Conservation (phyloP, 1,140 invertebrate genomes). For the Probaryconus sp. region DNA sequence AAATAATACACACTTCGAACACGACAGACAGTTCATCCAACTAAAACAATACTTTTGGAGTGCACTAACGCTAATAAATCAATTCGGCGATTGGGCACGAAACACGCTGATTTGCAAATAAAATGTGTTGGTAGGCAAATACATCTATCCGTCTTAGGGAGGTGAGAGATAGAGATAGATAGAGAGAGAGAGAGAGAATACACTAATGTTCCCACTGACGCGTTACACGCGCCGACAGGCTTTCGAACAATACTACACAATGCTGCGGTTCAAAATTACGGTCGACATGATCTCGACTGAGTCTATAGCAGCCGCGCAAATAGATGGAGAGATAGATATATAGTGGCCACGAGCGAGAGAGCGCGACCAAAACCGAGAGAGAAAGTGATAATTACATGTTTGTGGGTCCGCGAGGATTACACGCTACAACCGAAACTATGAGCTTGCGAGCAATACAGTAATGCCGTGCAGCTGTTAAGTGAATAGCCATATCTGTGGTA, state of each 20-base stretch:
- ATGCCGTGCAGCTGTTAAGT: slow-evolving; percentile 56
- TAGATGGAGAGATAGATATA: slow-evolving; percentile 58
- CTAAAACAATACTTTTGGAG: no score
- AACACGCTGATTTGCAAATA: slow-evolving; percentile 49
- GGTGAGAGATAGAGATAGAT: slow-evolving; percentile 43
- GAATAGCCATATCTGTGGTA: slow-evolving; percentile 49
- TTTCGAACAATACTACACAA: slow-evolving; percentile 63
- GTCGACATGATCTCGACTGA: slow-evolving; percentile 65
- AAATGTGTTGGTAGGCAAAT: slow-evolving; percentile 41
- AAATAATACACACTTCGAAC: no score
- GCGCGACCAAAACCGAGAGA: slow-evolving; percentile 59
- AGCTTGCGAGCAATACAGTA: slow-evolving; percentile 64
- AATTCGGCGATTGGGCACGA: slow-evolving; percentile 39
- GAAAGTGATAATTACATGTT: slow-evolving; percentile 79
- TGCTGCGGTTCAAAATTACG: slow-evolving; percentile 64
- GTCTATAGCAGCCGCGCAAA: slow-evolving; percentile 61
- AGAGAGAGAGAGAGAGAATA: slow-evolving; percentile 38
- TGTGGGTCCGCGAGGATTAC: slow-evolving; percentile 78
- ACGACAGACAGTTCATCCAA: no score
- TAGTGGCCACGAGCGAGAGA: slow-evolving; percentile 45
- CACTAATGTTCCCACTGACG: slow-evolving; percentile 63
- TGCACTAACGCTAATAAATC: slow-evolving; percentile 41
- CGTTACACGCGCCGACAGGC: slow-evolving; percentile 63
- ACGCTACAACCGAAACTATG: slow-evolving; percentile 77
- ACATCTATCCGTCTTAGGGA: slow-evolving; percentile 50